Evolutionary conservation across 1,140 invertebrate species (phyloP), one percentile per base, ranked within the genome.

Genomic region (Leguminivora glycinivorella): DNA sequence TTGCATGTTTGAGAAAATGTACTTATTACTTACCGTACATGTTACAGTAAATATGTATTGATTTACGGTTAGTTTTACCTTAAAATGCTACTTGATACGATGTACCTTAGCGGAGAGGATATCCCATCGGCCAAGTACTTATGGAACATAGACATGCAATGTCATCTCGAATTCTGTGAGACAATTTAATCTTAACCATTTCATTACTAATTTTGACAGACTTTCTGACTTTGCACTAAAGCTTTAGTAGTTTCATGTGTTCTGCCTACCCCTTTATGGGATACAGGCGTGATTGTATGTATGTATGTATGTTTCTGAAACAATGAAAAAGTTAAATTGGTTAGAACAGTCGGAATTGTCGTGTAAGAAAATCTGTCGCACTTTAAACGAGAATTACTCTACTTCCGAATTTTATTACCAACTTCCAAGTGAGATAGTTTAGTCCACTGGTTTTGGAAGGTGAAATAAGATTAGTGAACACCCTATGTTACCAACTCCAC

Each of bases 301-400:
- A n/a, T n/a, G n/a, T n/a, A n/a, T n/a, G n/a, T n/a, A n/a, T n/a
- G n/a, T n/a, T n/a, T n/a, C n/a, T 17, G 38, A 47, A 67, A 66
- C 43, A 70, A 63, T 66, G 60, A 38, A 67, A 47, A 67, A 26
- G 63, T 70, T 70, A 70, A 70, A 66, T 66, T 66, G 63, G 69
- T 70, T 63, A 63, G 58, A 63, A 63, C 58, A n/a, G 58, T 29
- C 1, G 24, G 58, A 29, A 34, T 34, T 63, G 29, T 63, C 29
- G 29, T 7, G 12, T 31, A 25, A 31, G 63, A 72, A 67, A 73
- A 63, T 75, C 29, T 47, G 19, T 56, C 43, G 31, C 68, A 75
- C 71, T 75, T 75, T 75, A 25, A 40, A 69, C 29, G 25, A 17
- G 67, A 73, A 75, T 75, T 73, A 75, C 72, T 29, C 68, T 68